Base-by-base conservation (phyloP, 2,113 vertebrate species). In the Nothocercus nigrocapillus region DNA sequence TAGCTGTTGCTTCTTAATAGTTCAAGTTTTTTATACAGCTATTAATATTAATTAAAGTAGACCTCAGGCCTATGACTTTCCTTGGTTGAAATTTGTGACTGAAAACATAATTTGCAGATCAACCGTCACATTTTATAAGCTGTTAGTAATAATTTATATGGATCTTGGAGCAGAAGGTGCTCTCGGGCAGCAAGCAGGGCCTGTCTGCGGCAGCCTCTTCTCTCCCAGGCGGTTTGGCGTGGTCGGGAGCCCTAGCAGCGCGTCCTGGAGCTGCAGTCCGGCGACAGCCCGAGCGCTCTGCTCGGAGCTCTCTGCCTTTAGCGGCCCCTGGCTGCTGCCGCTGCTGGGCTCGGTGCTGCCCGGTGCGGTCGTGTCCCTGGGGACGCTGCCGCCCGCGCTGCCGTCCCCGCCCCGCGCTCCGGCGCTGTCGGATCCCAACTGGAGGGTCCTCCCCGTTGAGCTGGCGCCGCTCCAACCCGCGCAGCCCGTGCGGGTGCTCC, bases 1-100 rank as follows among this genome's bases (percentile, higher is more conserved):
- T 64, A 88, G 88, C 68, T 92, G 74, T 69, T 87, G 61, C 68
- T 96, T 54, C 82, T 36, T 90, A 84, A 75, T 86, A 63, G 82
- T 12, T 49, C 40, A 86, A 38, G 40, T 30, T 27, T 45, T 38
- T 25, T 67, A 92, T 51, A 53, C 58, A 38, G 66, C 85, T 86
- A 58, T 75, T 85, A 93, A 79, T 61, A 75, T 51, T n/a, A 82
- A 83, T 70, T 69, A 74, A 85, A 90, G 13, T 91, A 83, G 85
- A 89, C 27, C 32, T 62, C 45, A 56, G 45, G 77, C 32, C 72
- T 7, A 7, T 32, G 49, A 36, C 45, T 93, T 96, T 70, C 56
- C 49, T 69, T 82, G 44, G 87, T 78, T 94, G 78, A 44, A 93
- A 80, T 75, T 34, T 87, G 34, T 68, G 36, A 85, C 90, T 77